Evolutionary conservation across 2,888 invertebrate genomes (phyloP), one percentile per base, ranked within the genome.

Genomic region (Trachelus iudaicus): DNA sequence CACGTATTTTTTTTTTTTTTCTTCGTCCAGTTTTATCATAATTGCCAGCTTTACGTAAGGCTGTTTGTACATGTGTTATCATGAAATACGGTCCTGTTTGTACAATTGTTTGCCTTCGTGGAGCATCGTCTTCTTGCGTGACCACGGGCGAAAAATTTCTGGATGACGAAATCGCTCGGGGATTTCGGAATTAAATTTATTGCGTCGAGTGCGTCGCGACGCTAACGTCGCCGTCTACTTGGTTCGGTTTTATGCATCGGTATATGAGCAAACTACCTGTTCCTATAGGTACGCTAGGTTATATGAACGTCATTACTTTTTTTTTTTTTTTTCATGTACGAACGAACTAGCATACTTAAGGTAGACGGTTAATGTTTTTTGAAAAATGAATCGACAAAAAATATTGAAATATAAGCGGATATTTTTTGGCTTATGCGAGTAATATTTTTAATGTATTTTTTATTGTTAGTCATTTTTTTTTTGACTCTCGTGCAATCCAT

Each of bases 41-140:
- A 89, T 90, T 90, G 89, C 89, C 86, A 86, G 90, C 87, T 90
- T 90, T 90, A 90, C 90, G 90, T 90, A 90, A 90, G 90, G 87
- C 85, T 90, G 88, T 91, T 90, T 90, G 90, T 88, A 87, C 90
- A 90, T 87, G 89, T 89, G 90, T 91, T 91, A 91, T 91, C 90
- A 89, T 90, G 90, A 90, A 90, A 90, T 90, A 90, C 89, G 87
- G 87, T 89, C 83, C 81, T 90, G 83, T 90, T 90, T 90, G 90
- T 90, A 91, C 90, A 91, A 91, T 90, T 91, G 90, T 90, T 90
- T 90, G 90, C 90, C 88, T 85, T 82, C 75, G 73, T 75, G 79
- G 75, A 75, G 73, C 82, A 80, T 77, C 81, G 80, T 79, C 82
- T 84, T 81, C 82, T 83, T 81, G 85, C 87, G 86, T 90, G 90